Conservation (phyloP, 2,113 vertebrate genomes). For the Lepus americanus region DNA sequence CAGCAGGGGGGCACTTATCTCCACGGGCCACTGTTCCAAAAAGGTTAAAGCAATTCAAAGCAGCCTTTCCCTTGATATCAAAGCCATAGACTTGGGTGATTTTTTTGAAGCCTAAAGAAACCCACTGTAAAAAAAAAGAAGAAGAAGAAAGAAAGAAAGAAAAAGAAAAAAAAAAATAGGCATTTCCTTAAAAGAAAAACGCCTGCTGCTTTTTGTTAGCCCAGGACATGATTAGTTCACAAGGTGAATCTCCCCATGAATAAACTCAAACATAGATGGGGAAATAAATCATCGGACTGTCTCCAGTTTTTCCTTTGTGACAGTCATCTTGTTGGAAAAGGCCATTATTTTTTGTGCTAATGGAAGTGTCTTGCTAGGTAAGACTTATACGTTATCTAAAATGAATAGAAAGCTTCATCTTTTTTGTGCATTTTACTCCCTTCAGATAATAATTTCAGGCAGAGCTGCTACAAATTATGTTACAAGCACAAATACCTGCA, state of each 20-base stretch:
- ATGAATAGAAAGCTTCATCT: slow-evolving; percentile 59
- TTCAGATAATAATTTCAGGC: slow-evolving; percentile 61
- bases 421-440: slow-evolving; percentile 28
- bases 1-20: slow-evolving; percentile 76
- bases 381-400: slow-evolving; percentile 54
- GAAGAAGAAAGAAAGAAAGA: background rate
- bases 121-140: slow-evolving; percentile 3
- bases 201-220: slow-evolving; percentile 72
- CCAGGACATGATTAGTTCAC: slow-evolving; percentile 79
- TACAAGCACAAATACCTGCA: background rate
- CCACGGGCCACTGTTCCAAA: slow-evolving; percentile 70
- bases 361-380: slow-evolving; percentile 73
- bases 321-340: slow-evolving; percentile 70
- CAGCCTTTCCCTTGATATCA: slow-evolving; percentile 73
- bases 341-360: slow-evolving; percentile 73
- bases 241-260: slow-evolving; percentile 77
- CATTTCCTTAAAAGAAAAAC: slow-evolving; percentile 72
- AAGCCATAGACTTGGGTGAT: slow-evolving; percentile 63
- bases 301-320: slow-evolving; percentile 67
- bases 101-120: slow-evolving; percentile 72
- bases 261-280: slow-evolving; percentile 49
- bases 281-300: slow-evolving; percentile 75
- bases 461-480: slow-evolving; percentile 26
- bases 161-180: background rate
- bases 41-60: slow-evolving; percentile 80